phyloP scores from a whole-genome alignment of 2,888 invertebrate species.

The Brachylomia viminalis region DNA sequence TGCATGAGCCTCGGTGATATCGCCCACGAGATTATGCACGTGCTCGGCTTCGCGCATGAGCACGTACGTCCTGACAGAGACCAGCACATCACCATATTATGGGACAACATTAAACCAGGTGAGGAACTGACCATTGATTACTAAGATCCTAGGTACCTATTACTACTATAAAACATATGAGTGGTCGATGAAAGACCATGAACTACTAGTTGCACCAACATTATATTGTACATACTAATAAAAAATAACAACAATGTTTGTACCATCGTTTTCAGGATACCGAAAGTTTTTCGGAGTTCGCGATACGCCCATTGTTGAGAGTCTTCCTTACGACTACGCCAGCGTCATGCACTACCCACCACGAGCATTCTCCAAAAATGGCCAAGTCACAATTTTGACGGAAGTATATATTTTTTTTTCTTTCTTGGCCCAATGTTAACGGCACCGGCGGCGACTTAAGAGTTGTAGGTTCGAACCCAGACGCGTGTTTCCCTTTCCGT shows the following conservation, averaged over 20 bases:
- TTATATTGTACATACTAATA: no score
- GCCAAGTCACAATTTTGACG: constrained; percentile 92
- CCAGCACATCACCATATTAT: constrained; percentile 91
- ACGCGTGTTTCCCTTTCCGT: no score
- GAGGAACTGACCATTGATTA: constrained; percentile 37
- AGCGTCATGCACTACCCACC: constrained; percentile 95
- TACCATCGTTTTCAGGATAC: constrained; percentile 85
- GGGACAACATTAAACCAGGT: constrained; percentile 93
- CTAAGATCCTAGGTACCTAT: neutral
- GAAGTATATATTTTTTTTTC: constrained; percentile 84
- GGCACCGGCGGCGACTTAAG: no score
- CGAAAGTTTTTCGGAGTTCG: constrained; percentile 91
- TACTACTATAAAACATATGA: neutral
- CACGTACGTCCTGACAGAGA: constrained; percentile 94
- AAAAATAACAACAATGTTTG: neutral
- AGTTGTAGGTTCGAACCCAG: no score
- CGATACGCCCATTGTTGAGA: constrained; percentile 66
- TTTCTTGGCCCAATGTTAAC: no score
- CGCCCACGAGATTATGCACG: constrained; percentile 95
- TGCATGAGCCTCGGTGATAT: constrained; percentile 92
- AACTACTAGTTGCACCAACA: neutral
- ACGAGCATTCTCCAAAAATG: constrained; percentile 94
- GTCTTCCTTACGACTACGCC: constrained; percentile 92
- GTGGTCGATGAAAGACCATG: no score
- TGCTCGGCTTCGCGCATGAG: constrained; percentile 94